phyloP scores from a whole-genome alignment of 2,888 invertebrate genomes.

The Lottia gigantea region DNA sequence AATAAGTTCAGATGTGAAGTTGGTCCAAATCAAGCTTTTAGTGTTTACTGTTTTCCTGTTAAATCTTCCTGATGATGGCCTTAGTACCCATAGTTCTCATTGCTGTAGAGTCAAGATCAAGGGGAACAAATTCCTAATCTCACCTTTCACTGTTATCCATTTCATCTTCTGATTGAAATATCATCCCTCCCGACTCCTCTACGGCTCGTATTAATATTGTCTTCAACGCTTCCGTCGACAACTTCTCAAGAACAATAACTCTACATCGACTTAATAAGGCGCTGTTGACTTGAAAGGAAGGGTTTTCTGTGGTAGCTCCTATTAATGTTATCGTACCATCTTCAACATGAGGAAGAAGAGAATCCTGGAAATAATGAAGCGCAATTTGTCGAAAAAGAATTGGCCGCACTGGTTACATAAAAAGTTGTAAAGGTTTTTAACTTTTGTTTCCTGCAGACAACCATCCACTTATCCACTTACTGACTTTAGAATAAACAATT shows the following conservation, averaged over 20 bases:
- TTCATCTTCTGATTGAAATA: constrained; percentile 25
- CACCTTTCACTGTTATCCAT: constrained; percentile 13
- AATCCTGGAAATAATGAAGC: constrained; percentile 71
- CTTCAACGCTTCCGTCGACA: constrained; percentile 74
- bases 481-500: too few relatives aligned
- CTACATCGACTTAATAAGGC: constrained; percentile 83
- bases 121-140: too few relatives aligned
- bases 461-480: too few relatives aligned
- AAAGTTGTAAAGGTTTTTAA: too few relatives aligned
- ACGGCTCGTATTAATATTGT: constrained; percentile 76
- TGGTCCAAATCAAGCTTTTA: background rate
- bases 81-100: too few relatives aligned
- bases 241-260: constrained; percentile 76
- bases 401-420: too few relatives aligned
- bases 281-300: constrained; percentile 85
- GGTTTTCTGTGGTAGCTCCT: constrained; percentile 89
- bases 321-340: constrained; percentile 81
- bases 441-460: too few relatives aligned
- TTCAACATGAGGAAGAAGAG: constrained; percentile 83
- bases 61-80: too few relatives aligned
- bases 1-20: background rate
- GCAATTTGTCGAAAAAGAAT: too few relatives aligned
- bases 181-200: constrained; percentile 60
- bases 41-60: too few relatives aligned
- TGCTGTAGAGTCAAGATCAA: too few relatives aligned